Conservation (phyloP, 2,113 vertebrate genomes). For the Vicugna pacos region DNA sequence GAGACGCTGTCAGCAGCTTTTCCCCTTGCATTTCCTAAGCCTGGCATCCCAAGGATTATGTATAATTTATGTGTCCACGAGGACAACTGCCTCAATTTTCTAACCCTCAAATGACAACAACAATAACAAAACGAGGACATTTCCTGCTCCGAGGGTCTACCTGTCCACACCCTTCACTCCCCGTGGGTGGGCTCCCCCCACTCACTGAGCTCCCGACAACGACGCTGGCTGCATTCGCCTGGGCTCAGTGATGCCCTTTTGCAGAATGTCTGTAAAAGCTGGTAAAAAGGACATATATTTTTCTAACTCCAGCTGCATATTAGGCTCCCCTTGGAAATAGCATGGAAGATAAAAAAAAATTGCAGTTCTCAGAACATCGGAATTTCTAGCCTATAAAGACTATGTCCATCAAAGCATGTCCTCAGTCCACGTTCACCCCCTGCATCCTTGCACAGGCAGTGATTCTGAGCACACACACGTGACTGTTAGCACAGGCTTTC, state of each 20-base stretch:
- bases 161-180: rapidly evolving
- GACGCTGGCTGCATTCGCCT: not conserved
- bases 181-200: not conserved
- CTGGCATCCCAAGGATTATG: not conserved
- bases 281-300: not conserved
- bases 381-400: not conserved
- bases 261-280: not conserved
- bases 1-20: not conserved
- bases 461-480: rapidly evolving
- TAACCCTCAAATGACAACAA: not conserved
- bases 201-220: not conserved
- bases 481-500: not conserved
- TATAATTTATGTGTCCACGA: not conserved
- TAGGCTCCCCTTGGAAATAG: constrained; percentile 51
- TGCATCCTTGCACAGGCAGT: rapidly evolving
- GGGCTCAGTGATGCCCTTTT: constrained; percentile 1
- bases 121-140: not conserved
- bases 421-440: not conserved
- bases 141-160: not conserved
- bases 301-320: not conserved
- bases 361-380: not conserved
- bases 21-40: not conserved
- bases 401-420: not conserved
- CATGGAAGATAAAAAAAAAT: not conserved
- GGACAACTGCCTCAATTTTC: not conserved